Conservation (phyloP, 2,113 vertebrate genomes). For the Pica pica region DNA sequence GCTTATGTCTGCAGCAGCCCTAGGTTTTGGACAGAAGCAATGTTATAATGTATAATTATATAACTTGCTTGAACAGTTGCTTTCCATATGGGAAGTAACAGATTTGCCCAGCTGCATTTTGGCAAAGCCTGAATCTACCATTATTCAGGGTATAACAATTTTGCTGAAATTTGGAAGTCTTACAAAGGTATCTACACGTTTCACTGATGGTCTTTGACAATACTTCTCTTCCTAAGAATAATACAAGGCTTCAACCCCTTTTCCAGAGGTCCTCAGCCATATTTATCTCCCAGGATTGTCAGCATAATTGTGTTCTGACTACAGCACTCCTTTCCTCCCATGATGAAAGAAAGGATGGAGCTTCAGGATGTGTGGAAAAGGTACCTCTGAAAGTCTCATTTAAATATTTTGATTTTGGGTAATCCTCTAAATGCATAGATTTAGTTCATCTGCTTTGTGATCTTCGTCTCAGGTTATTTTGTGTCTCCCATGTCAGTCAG, state of each 20-base stretch:
- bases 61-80: conserved; percentile 66
- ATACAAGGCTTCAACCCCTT: background rate
- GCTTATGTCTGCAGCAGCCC: conserved; percentile 7
- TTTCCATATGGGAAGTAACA: conserved; percentile 70
- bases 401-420: background rate
- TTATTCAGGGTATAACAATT: conserved; percentile 50
- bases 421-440: background rate
- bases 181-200: conserved; percentile 39
- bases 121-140: conserved; percentile 48
- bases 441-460: background rate
- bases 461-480: background rate
- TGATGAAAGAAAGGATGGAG: background rate
- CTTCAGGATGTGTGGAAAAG: background rate
- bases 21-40: conserved; percentile 60
- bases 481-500: background rate
- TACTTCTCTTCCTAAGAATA: conserved; percentile 13
- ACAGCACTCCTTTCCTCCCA: background rate
- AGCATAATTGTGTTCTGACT: background rate
- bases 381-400: background rate
- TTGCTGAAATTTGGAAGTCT: conserved; percentile 57
- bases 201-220: conserved; percentile 20
- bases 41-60: conserved; percentile 56
- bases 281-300: background rate
- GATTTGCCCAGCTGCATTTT: conserved; percentile 63
- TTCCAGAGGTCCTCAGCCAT: background rate